phyloP scores from a whole-genome alignment of 2,888 invertebrate genomes.

The Bellardia pandia region DNA sequence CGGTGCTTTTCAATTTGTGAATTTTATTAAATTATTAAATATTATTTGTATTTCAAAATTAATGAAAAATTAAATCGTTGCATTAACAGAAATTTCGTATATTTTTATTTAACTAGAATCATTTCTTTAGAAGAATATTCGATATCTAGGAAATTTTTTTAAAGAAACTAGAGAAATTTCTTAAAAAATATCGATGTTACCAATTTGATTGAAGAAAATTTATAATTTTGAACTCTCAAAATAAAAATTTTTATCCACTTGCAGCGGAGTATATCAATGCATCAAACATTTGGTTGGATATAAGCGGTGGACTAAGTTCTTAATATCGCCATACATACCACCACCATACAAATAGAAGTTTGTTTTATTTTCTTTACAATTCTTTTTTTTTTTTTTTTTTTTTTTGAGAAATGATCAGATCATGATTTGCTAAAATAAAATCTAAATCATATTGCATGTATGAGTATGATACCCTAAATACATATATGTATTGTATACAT shows the following conservation, averaged over 20 bases:
- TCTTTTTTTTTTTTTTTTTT: conserved; percentile 58
- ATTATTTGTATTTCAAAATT: no score
- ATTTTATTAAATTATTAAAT: no score
- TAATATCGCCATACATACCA: conserved; percentile 35
- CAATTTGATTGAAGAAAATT: no score
- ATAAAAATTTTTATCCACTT: background rate
- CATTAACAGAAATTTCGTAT: no score
- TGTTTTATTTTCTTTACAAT: conserved; percentile 79
- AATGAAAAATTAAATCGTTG: no score
- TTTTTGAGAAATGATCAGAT: conserved; percentile 81
- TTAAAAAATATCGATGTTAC: no score
- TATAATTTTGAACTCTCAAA: no score
- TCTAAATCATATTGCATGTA: conserved; percentile 65
- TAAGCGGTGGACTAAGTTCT: conserved; percentile 26
- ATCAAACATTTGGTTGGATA: conserved; percentile 31
- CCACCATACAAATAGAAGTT: conserved; percentile 74
- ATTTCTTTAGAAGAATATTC: no score
- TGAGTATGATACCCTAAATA: conserved; percentile 48
- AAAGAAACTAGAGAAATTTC: no score
- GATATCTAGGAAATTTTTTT: no score
- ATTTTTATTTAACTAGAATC: no score
- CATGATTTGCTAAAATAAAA: conserved; percentile 75
- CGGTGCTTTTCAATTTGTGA: no score
- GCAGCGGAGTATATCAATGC: background rate
- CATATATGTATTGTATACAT: conserved; percentile 11